These are phyloP conservation scores for human (Homo sapiens) DNA, from an alignment of 2,113 vertebrate species.

Conservation along the genomic window DNA sequence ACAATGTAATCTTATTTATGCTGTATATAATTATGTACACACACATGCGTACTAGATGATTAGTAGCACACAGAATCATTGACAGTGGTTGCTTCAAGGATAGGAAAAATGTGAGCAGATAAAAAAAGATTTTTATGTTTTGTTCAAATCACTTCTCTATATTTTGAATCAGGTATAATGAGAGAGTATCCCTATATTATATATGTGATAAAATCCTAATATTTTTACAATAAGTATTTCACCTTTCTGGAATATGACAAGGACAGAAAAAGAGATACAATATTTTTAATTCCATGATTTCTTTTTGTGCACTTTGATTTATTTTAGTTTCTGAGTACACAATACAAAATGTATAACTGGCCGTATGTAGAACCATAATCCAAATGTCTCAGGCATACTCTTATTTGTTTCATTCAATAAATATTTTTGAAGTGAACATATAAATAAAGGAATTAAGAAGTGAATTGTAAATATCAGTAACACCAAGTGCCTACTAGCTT, in stretches of 20 bases:
- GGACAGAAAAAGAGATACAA: not conserved
- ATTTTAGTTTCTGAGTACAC: not conserved
- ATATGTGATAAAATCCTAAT: not conserved
- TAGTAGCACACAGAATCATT: not conserved
- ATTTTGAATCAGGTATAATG: not conserved
- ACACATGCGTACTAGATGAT: not conserved
- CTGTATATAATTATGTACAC: not conserved
- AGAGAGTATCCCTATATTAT: not conserved
- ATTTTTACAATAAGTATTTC: not conserved
- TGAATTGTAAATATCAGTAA: not conserved
- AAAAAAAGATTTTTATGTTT: not conserved
- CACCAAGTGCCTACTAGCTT: not conserved
- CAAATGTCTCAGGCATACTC: not conserved
- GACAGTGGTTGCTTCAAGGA: not conserved
- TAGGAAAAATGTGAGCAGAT: not conserved
- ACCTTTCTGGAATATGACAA: not conserved
- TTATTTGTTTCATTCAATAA: not conserved
- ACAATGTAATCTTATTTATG: not conserved
- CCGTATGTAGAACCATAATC: not conserved
- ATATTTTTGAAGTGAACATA: not conserved
- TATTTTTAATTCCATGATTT: not conserved
- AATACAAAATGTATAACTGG: not conserved
- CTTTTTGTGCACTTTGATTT: not conserved
- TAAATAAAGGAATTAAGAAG: not conserved
- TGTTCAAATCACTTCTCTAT: not conserved